Evolutionary conservation across 2,113 vertebrate species (phyloP).

Genomic region (Grus americana): DNA sequence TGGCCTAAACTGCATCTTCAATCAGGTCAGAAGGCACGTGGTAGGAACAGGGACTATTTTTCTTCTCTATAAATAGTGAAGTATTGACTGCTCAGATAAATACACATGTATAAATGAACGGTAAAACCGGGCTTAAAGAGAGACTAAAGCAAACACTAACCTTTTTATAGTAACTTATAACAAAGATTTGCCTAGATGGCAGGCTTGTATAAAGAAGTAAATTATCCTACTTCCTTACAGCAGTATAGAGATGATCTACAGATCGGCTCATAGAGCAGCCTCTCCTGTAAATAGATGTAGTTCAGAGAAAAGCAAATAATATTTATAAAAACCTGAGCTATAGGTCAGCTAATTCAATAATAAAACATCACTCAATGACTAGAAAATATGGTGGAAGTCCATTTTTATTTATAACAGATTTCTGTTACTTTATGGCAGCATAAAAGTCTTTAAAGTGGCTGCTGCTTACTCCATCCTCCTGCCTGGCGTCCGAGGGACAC

Average conservation of each 20-base stretch:
- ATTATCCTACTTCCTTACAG: not conserved
- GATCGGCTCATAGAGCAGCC: not conserved
- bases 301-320: not conserved
- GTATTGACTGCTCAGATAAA: not conserved
- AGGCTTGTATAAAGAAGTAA: slow-evolving; percentile 63
- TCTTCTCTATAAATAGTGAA: not conserved
- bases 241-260: not conserved
- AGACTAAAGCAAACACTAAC: slow-evolving; percentile 14
- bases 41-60: not conserved
- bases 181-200: slow-evolving; percentile 66
- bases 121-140: not conserved
- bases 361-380: not conserved
- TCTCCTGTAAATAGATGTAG: not conserved
- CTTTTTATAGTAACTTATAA: slow-evolving; percentile 38
- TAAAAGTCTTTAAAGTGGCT: not conserved
- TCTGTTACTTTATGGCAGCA: not conserved
- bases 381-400: not conserved
- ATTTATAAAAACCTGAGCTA: not conserved
- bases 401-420: not conserved
- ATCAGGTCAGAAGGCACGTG: not conserved
- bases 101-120: not conserved
- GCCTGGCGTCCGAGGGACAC: not conserved
- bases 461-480: not conserved
- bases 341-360: not conserved
- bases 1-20: not conserved